Evolutionary conservation across 2,797 vertebrate species (phyloP).

Genomic region (Enteromius mattozi): DNA sequence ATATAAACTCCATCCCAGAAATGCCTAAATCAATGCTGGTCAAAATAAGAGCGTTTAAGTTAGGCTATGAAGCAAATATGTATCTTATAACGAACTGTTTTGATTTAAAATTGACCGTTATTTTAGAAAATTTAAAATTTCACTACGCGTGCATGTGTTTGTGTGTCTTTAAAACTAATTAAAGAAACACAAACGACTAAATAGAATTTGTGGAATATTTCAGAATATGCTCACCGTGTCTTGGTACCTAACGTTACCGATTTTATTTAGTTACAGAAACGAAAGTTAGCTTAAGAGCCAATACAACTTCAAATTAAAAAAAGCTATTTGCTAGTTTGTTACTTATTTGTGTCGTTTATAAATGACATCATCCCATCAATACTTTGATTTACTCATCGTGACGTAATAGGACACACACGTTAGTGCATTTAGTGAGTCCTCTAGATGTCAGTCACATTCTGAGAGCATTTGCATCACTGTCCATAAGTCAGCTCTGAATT

Average conservation of each 20-base stretch:
- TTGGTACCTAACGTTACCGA: too few relatives aligned
- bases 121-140: not conserved
- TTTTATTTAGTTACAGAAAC: not conserved
- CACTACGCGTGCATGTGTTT: too few relatives aligned
- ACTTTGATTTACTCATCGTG: not conserved
- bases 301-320: not conserved
- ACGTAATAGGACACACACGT: not conserved
- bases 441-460: not conserved
- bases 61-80: not conserved
- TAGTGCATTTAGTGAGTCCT: not conserved
- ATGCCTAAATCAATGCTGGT: not conserved
- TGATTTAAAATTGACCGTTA: not conserved
- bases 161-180: not conserved
- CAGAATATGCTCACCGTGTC: not conserved
- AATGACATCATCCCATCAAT: not conserved
- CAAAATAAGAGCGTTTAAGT: not conserved
- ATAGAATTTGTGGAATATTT: not conserved
- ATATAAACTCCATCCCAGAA: too few relatives aligned
- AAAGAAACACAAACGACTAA: not conserved
- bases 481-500: not conserved
- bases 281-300: not conserved
- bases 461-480: not conserved
- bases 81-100: not conserved
- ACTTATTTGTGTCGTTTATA: not conserved
- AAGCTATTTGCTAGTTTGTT: not conserved